Evolutionary conservation across 2,113 vertebrate genomes (phyloP).

Genomic region (Stegostoma tigrinum): DNA sequence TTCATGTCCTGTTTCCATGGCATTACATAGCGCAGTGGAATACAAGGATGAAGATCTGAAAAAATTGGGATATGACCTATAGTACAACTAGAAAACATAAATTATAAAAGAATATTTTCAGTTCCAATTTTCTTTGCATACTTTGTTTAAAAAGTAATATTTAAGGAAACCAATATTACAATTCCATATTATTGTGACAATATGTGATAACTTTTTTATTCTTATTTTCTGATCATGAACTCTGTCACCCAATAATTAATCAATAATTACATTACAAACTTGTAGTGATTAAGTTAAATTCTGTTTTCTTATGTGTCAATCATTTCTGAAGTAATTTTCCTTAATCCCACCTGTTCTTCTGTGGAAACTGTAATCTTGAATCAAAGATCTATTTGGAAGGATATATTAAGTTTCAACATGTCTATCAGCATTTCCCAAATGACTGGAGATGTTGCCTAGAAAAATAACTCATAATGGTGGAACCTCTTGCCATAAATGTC

Average conservation of each 20-base stretch:
- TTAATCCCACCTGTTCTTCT: not conserved
- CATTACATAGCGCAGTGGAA: constrained; percentile 56
- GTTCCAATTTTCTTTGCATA: not conserved
- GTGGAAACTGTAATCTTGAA: not conserved
- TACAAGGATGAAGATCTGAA: constrained; percentile 48
- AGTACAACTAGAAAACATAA: constrained; percentile 37
- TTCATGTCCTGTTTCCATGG: constrained; percentile 60
- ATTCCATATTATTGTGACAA: not conserved
- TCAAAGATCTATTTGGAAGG: not conserved
- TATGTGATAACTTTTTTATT: not conserved
- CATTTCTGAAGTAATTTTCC: not conserved
- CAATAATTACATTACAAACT: not conserved
- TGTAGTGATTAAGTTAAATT: not conserved
- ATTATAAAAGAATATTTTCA: not conserved
- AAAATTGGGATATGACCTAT: constrained; percentile 46
- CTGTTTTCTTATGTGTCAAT: not conserved
- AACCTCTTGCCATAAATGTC: not conserved
- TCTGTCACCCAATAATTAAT: not conserved
- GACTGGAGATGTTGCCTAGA: not conserved
- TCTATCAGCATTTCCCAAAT: not conserved
- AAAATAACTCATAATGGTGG: not conserved
- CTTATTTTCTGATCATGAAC: not conserved
- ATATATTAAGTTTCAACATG: not conserved
- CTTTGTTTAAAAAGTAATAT: not conserved
- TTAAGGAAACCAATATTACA: not conserved